Percentiles rank a stretch among this genome's conserved stretches.
phyloP scores from a whole-genome alignment of 2,797 vertebrate genomes.

The Syncerus caffer region DNA sequence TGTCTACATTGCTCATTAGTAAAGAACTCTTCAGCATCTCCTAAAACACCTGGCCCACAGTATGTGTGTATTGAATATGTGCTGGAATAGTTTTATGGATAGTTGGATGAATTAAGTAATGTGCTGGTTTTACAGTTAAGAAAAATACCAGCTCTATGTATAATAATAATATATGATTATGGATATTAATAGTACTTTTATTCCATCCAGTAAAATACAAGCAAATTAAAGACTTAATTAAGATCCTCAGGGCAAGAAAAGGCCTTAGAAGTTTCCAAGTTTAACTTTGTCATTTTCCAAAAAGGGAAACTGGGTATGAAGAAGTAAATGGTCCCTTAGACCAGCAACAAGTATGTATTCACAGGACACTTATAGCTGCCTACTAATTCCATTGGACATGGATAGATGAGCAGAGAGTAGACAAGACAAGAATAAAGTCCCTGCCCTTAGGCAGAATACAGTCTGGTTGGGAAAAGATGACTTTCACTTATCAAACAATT shows the following conservation, averaged over 20 bases:
- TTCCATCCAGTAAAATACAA: neutral
- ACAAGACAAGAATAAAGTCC: neutral
- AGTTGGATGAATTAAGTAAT: conserved; percentile 14
- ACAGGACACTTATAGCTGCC: neutral
- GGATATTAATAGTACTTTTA: neutral
- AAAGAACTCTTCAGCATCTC: neutral
- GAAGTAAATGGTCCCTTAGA: neutral
- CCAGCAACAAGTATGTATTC: neutral
- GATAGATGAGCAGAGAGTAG: neutral
- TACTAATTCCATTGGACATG: neutral
- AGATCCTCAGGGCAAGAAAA: neutral
- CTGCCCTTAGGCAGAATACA: conserved; percentile 32
- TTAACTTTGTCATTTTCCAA: neutral
- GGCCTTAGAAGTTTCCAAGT: neutral
- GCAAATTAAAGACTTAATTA: conserved; percentile 11
- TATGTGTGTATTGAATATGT: neutral
- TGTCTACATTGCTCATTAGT: neutral
- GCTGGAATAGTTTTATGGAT: neutral
- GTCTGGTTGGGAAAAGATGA: neutral
- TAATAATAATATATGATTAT: neutral
- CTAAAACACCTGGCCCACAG: neutral
- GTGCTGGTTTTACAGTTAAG: neutral
- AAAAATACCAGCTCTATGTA: neutral
- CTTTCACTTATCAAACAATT: conserved; percentile 52
- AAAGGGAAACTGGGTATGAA: neutral